A percentile compares a stretch with the other conserved stretches of the same genome.
Evolutionary conservation across 2,113 vertebrate genomes (phyloP).

Genomic region (Eubucco bourcierii): DNA sequence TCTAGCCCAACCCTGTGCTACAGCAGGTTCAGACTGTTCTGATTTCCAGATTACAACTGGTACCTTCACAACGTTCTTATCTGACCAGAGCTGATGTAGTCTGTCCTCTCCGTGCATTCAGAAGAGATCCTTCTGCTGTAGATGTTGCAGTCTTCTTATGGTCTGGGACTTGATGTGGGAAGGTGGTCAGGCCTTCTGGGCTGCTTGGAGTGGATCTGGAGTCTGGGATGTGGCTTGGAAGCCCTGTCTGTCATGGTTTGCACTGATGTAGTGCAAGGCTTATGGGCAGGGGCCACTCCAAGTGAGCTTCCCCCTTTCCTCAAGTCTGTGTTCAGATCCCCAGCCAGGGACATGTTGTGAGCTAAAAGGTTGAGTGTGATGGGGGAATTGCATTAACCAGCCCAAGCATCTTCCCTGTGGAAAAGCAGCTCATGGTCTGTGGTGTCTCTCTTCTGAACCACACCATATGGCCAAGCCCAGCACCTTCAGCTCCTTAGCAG

Average conservation of each 20-base stretch:
- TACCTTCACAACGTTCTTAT: not conserved
- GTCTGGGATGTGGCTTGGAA: not conserved
- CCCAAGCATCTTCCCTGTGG: not conserved
- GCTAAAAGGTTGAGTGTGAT: not conserved
- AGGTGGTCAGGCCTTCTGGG: not conserved
- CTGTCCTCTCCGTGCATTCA: not conserved
- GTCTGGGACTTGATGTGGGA: not conserved
- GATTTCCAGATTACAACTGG: not conserved
- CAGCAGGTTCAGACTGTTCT: not conserved
- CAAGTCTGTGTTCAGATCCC: not conserved
- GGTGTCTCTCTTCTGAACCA: not conserved
- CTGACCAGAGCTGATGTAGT: not conserved
- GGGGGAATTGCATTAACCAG: not conserved
- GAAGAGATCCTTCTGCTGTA: not conserved
- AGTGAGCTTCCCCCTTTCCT: not conserved
- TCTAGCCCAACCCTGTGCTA: no score
- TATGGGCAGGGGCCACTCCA: not conserved
- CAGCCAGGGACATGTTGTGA: not conserved
- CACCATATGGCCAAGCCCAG: not conserved
- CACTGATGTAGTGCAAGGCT: not conserved
- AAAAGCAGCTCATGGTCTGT: not conserved
- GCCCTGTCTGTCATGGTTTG: not conserved
- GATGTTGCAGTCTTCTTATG: not conserved
- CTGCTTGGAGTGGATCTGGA: not conserved
- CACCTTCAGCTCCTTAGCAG: not conserved